Conservation (phyloP, 2,888 invertebrate genomes). For the Zeuzera pyrina region DNA sequence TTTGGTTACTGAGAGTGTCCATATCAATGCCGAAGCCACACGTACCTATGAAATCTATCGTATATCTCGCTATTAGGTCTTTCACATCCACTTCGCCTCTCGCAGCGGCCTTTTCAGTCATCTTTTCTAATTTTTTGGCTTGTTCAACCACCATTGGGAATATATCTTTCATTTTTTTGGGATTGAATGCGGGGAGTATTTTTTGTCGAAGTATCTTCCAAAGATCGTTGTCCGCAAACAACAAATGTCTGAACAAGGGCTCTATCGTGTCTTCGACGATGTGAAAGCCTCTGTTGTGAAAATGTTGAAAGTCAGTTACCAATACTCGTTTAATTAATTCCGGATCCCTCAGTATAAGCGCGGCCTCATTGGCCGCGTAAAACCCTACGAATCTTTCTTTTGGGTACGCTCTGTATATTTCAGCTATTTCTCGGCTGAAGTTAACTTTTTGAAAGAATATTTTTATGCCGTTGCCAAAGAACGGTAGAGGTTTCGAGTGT, state of each 20-base stretch:
- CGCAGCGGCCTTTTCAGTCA: conserved; percentile 29
- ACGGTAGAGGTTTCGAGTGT: conserved; percentile 44
- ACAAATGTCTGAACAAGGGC: conserved; percentile 49
- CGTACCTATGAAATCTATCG: too few species aligned
- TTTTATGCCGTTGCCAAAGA: conserved; percentile 40
- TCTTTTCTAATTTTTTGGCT: conserved; percentile 49
- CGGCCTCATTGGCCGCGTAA: conserved; percentile 39
- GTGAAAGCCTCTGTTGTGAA: conserved; percentile 45
- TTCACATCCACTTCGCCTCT: conserved; percentile 43
- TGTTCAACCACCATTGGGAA: conserved; percentile 52
- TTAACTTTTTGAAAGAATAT: conserved; percentile 43
- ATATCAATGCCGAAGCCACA: too few species aligned
- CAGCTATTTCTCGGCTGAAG: conserved; percentile 43
- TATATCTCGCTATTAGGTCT: too few species aligned
- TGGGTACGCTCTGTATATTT: conserved; percentile 43
- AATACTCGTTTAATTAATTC: conserved; percentile 48
- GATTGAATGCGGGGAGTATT: conserved; percentile 54
- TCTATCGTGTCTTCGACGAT: conserved; percentile 44
- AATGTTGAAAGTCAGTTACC: conserved; percentile 43
- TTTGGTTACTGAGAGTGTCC: too few species aligned
- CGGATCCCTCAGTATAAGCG: conserved; percentile 51
- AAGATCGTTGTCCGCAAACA: conserved; percentile 53
- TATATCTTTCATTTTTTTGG: conserved; percentile 56
- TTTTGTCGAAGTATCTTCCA: conserved; percentile 55
- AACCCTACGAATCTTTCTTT: conserved; percentile 53